These are phyloP conservation scores for Chrysogorgia sp. DNA, from an alignment of 92 coral and sea anemone genomes.

Conservation along the genomic window DNA sequence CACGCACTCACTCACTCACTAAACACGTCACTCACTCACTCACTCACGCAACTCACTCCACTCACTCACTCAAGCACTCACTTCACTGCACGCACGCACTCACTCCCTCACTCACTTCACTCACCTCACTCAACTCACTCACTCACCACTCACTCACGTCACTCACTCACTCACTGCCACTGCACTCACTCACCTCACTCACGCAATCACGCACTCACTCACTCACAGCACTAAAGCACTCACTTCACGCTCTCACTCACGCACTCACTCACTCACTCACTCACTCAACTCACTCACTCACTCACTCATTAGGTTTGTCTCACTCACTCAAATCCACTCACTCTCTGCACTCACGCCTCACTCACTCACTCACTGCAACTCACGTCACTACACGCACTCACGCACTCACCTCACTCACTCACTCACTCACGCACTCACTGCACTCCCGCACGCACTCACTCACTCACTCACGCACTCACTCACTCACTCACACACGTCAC, in stretches of 20 bases:
- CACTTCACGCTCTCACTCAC: slow-evolving; percentile 13
- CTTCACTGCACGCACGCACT: too few species aligned
- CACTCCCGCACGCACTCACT: slow-evolving; percentile 12
- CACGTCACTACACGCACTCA: slow-evolving; percentile 14
- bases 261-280: slow-evolving; percentile 26
- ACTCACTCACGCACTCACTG: slow-evolving; percentile 18
- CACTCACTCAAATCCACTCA: slow-evolving; percentile 12
- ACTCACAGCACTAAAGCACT: slow-evolving; percentile 12
- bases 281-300: slow-evolving; percentile 25
- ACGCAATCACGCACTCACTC: slow-evolving; percentile 32
- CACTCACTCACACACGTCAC: slow-evolving; percentile 28
- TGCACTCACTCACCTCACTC: too few species aligned
- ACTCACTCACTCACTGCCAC: too few species aligned
- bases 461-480: slow-evolving; percentile 26
- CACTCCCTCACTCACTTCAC: too few species aligned
- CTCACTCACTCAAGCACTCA: too few species aligned
- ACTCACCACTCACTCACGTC: too few species aligned
- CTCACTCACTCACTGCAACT: slow-evolving; percentile 10
- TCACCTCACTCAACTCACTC: too few species aligned
- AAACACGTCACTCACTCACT: background rate
- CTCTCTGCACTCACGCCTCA: slow-evolving; percentile 9
- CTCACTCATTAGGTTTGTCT: slow-evolving; percentile 1
- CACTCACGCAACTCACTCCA: too few species aligned
- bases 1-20: too few species aligned
- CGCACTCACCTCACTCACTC: slow-evolving; percentile 23